Evolutionary conservation across 2,888 invertebrate genomes (phyloP).

Genomic region (Belgica antarctica): DNA sequence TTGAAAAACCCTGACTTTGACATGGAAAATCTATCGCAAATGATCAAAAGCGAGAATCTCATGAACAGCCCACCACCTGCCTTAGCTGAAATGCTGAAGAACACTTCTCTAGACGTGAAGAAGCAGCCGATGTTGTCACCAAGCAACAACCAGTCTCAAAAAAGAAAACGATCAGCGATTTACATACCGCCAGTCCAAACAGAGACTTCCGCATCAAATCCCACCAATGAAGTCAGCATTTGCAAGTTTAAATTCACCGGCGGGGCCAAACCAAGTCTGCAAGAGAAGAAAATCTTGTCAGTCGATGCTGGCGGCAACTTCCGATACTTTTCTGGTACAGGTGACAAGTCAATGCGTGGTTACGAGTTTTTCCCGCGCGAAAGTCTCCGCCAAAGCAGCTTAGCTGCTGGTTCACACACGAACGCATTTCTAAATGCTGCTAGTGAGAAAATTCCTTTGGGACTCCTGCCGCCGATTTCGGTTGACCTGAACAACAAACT

Average conservation of each 20-base stretch:
- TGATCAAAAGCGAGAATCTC: conserved; percentile 45
- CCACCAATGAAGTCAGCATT: conserved; percentile 82
- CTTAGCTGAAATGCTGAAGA: conserved; percentile 26
- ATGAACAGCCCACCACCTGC: conserved; percentile 25
- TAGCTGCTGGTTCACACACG: conserved; percentile 58
- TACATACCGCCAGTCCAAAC: conserved; percentile 80
- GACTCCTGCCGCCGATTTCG: conserved; percentile 51
- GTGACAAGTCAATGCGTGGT: conserved; percentile 72
- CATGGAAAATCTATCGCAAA: conserved; percentile 43
- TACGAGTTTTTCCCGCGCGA: conserved; percentile 77
- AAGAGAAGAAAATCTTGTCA: conserved; percentile 89
- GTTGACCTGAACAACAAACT: conserved; percentile 53
- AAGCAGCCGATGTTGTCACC: not conserved
- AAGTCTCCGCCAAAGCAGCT: conserved; percentile 62
- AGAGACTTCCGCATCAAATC: conserved; percentile 67
- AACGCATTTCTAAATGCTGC: conserved; percentile 58
- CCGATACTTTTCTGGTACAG: conserved; percentile 81
- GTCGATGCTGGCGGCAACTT: conserved; percentile 88
- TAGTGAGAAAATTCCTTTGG: conserved; percentile 54
- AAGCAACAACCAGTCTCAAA: conserved; percentile 55
- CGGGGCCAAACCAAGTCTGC: conserved; percentile 81
- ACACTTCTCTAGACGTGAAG: not conserved
- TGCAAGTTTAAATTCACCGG: conserved; percentile 93
- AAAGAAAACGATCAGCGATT: conserved; percentile 77
- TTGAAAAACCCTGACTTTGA: conserved; percentile 27